Percentiles rank a stretch among this genome's conserved stretches.
Evolutionary conservation across 2,888 invertebrate species (phyloP).

Genomic region (Lycophotia porphyrea): DNA sequence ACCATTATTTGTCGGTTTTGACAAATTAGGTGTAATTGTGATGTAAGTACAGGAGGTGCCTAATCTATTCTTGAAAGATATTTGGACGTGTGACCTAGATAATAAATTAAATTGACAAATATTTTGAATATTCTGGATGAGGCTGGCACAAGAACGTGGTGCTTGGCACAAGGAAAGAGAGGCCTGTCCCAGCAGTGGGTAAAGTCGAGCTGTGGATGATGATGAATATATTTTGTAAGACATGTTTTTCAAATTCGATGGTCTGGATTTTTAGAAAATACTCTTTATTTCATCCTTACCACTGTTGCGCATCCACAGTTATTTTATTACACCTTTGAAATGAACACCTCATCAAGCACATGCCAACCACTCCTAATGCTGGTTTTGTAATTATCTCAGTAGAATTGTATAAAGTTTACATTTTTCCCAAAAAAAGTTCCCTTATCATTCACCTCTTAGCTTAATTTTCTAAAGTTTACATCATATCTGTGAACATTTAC

Average conservation of each 20-base stretch:
- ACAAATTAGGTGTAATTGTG: slow-evolving; percentile 33
- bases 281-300: not conserved
- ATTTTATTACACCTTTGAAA: not conserved
- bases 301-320: not conserved
- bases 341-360: not conserved
- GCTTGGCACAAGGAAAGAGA: too few relatives aligned
- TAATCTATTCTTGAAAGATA: slow-evolving; percentile 1
- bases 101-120: not conserved
- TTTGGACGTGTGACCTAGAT: slow-evolving; percentile 1
- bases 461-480: not conserved
- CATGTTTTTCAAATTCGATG: not conserved
- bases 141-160: too few relatives aligned
- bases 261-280: not conserved
- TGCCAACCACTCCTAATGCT: not conserved
- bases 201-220: too few relatives aligned
- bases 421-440: not conserved
- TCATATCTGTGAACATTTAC: slow-evolving; percentile 33
- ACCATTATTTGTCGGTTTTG: slow-evolving; percentile 45
- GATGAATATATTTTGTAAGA: not conserved
- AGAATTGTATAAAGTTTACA: not conserved
- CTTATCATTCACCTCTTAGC: not conserved
- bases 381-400: not conserved
- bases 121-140: not conserved
- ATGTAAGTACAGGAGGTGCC: slow-evolving; percentile 21
- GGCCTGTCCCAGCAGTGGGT: too few relatives aligned